Evolutionary conservation across 2,888 invertebrate genomes (phyloP), one percentile per base, ranked within the genome.

Genomic region (Apamea epomidion): DNA sequence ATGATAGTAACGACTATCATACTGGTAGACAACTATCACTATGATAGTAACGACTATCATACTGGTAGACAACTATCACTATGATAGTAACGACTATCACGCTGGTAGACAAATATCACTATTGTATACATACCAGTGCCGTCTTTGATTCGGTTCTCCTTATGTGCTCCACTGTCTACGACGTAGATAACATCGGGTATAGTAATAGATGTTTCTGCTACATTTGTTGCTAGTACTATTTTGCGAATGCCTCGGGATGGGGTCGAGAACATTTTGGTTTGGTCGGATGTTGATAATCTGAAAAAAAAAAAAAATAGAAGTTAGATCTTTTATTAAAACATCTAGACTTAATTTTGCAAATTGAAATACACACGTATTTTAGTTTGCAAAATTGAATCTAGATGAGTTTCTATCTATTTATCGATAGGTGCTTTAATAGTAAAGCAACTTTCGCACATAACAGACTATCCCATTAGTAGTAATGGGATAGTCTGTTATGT

Each of bases 121-220:
- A 12, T 18, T 1, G n/a, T 51, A 32, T 65, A 85, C 75, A 37
- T 86, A 96, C 96, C 95, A 3, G 97, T 97, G 21, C 96, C 94
- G 51, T 97, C 94, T 83, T 97, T 96, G 84, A 97, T 97, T 62
- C 96, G 93, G 67, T 97, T 94, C 91, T 98, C 97, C 90, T 97
- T 98, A 48, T 97, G 97, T 4, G 97, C 97, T 0, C 98, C 98
- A 0, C 97, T 96, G 89, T 98, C 98, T 12, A 98, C 92, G 0
- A 98, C 98, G 89, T 98, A 97, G 0, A 97, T 97, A 0, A 98
- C 98, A 90, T 98, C 98, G 0, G 97, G 97, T 81, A 98, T 97
- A 0, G 98, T 98, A n/a, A 98, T 97, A 1, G 98, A 98, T 0
- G 98, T 98, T 91, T 98, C 98, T 0, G 98, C 97, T 67, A 98